Evolutionary conservation across 2,888 invertebrate genomes (phyloP).

Genomic region (Trachelus troglodyta): DNA sequence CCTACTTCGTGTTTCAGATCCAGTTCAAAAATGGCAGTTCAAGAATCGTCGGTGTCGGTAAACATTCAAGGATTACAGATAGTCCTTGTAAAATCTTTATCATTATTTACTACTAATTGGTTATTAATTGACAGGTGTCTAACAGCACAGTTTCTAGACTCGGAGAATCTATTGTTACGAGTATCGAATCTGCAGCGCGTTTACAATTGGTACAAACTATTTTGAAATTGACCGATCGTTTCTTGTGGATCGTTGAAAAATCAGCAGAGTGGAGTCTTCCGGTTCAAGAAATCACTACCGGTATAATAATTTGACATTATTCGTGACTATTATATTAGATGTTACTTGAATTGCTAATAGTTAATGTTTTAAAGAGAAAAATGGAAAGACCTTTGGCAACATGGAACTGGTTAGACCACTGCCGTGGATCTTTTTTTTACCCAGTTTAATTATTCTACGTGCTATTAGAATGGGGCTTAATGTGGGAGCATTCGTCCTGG

Average conservation of each 20-base stretch:
- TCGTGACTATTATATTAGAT: not conserved
- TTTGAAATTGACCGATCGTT: slow-evolving; percentile 67
- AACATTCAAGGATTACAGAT: not conserved
- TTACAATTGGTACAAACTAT: slow-evolving; percentile 66
- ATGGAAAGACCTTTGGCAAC: slow-evolving; percentile 59
- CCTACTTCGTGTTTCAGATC: not conserved
- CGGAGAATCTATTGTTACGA: slow-evolving; percentile 27
- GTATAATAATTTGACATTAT: slow-evolving; percentile 15
- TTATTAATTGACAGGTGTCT: not conserved
- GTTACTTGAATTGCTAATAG: not conserved
- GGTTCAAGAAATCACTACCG: slow-evolving; percentile 31
- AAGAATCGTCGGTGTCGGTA: not conserved
- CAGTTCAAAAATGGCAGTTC: not conserved
- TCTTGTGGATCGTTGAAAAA: slow-evolving; percentile 70
- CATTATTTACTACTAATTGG: not conserved
- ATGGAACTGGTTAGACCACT: slow-evolving; percentile 70
- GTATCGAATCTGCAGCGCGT: slow-evolving; percentile 39
- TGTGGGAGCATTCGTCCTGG: slow-evolving; percentile 66
- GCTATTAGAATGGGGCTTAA: slow-evolving; percentile 67
- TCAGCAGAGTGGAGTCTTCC: slow-evolving; percentile 72
- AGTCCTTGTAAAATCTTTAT: not conserved
- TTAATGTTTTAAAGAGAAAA: slow-evolving; percentile 65
- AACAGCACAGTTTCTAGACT: not conserved
- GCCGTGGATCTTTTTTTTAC: slow-evolving; percentile 71
- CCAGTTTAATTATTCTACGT: slow-evolving; percentile 67